These are phyloP conservation scores for Meriones psammophilus DNA, from an alignment of 2,797 vertebrate genomes.

Conservation along the genomic window DNA sequence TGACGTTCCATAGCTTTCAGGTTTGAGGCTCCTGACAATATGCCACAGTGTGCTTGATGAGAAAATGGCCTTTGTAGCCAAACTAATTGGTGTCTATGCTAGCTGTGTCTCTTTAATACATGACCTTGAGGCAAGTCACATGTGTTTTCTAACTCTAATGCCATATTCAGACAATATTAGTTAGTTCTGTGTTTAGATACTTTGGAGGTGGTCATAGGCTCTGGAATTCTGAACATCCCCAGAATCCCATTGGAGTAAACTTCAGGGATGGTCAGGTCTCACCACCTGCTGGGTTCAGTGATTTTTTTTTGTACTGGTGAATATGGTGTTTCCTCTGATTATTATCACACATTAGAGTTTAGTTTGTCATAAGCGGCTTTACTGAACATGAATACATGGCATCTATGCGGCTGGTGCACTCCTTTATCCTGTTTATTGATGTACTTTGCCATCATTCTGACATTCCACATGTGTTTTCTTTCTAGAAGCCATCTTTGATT, in stretches of 20 bases:
- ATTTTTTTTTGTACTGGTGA: neutral
- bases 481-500: conserved; percentile 29
- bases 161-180: neutral
- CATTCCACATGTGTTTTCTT: neutral
- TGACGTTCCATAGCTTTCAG: neutral
- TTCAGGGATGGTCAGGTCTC: neutral
- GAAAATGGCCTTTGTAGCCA: neutral
- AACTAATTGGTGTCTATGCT: neutral
- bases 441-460: neutral
- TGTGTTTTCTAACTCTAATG: neutral
- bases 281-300: neutral
- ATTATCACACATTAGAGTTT: neutral
- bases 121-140: neutral
- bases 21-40: neutral
- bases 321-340: neutral
- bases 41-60: neutral
- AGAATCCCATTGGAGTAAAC: neutral
- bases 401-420: neutral
- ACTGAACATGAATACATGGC: neutral
- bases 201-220: neutral
- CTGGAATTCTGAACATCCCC: neutral
- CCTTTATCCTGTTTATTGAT: neutral
- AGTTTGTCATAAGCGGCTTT: neutral
- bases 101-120: neutral
- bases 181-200: neutral